Evolutionary conservation across 1,140 invertebrate genomes (phyloP), one percentile per base, ranked within the genome.

Genomic region (Hylaeus anthracinus): DNA sequence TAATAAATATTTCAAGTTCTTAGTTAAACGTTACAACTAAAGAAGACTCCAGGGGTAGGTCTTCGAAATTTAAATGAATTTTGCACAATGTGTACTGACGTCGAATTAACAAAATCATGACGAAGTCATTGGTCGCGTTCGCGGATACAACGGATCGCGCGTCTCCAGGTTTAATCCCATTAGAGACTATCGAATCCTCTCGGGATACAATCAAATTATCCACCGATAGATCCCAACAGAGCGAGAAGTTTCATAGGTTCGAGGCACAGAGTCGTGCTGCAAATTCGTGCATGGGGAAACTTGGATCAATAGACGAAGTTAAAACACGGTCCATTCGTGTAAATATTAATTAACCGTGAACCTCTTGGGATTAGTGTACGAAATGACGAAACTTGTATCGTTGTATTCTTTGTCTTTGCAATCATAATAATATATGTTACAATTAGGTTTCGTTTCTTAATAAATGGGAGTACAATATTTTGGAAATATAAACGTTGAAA

Each of bases 191-290:
- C 60, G 61, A 65, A 65, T 73, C n/a, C 48, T 58, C 60, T 1
- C 14, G 56, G 55, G 61, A 72, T 58, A 26, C 43, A 72, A 79
- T 79, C 61, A 26, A 73, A 8, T 65, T 79, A 73, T 71, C 51
- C n/a, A n/a, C 37, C 70, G 77, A 73, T 72, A 79, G 77, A 48
- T 51, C 60, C 41, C 26, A 53, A 73, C 51, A 41, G 51, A 55
- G 63, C 41, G 77, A 73, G 58, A 65, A 79, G 70, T 79, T 79
- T 65, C 51, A 26, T 26, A 9, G 26, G 56, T 51, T 73, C 61
- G 15, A 37, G 10, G 48, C 26, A 48, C 48, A 26, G 15, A 63
- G 9, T 3, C 15, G 12, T 53, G 45, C 53, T 72, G 48, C 69
- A 4, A 26, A n/a, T 37, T 37, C 56, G 15, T 45, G 58, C 2